Evolutionary conservation across 2,797 vertebrate species (phyloP), one percentile per base, ranked within the genome.

Genomic region (Enteromius anoplus): DNA sequence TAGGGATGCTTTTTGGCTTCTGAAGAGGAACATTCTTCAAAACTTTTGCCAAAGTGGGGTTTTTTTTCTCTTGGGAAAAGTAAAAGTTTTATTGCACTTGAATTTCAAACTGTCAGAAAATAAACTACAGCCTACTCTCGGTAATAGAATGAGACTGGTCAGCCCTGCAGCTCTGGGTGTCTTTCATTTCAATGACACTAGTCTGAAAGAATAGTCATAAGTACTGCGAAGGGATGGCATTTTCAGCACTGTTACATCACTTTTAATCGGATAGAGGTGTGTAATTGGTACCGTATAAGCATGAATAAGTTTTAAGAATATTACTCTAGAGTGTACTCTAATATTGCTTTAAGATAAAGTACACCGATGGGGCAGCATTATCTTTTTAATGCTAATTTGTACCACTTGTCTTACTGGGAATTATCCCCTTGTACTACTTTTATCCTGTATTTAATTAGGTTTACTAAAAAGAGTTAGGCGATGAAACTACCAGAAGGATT

Each of bases 311-410:
- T 80, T 83, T 83, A 84, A 75, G 72, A 80, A 62, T 80, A 75
- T 80, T 78, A 78, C 73, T 21, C 71, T 66, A 42, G 23, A 70
- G 64, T 47, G 62, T 66, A 66, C 49, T 76, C 62, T 55, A 78
- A 83, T 86, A 86, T 42, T 75, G 65, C 42, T 49, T 64, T 34
- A 66, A 83, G 69, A 85, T 78, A 66, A 82, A 86, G 75, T 66
- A 77, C 53, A 42, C n/a, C 26, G 65, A 82, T 84, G 32, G 60
- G 75, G 40, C 66, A 66, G 26, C 70, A 66, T 81, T 78, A 86
- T 85, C 81, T 85, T 78, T 84, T 76, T 85, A 80, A 82, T 77
- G 79, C 73, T 87, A 85, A 85, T 87, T 86, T 84, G 76, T 72
- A 75, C 64, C 69, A 75, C 68, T 87, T 86, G 82, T 86, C 83